Base-by-base conservation (phyloP, 2,797 vertebrate species). In the Hemitrygon akajei region DNA sequence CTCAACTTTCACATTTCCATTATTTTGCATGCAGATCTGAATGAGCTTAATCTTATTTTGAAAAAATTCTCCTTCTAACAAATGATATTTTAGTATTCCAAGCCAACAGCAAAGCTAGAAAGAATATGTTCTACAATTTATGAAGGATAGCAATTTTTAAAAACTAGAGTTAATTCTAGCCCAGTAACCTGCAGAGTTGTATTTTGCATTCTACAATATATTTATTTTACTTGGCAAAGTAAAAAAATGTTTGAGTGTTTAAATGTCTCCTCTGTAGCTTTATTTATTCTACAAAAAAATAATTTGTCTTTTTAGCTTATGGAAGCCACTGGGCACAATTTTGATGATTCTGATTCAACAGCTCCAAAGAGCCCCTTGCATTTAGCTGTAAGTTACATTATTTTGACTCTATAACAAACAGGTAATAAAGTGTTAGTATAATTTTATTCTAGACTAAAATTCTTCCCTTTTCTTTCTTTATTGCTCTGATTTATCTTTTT, bases 351-450 rank as follows among this genome's bases (percentile, higher is more conserved):
- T 0, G 97, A 98, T 81, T 96, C 97, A 63, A 94, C 77, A 95
- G 96, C 96, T 93, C 96, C 97, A 22, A 97, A 97, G 96, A 99
- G 98, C 95, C 99, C 99, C 0, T 97, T 99, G 94, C 98, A 99
- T 95, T 97, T 99, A 94, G 99, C 99, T 93, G 99, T 99, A 96
- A 98, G 98, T 97, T 40, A 12, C 47, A 69, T 66, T 75, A 82
- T 56, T 69, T 34, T 93, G 60, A 30, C 69, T 82, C 6, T 93
- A 30, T 93, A 25, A n/a, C n/a, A n/a, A n/a, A 37, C 73, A 86
- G 20, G 81, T 27, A 80, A 66, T 4, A 30, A 66, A 37, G 37
- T 63, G 7, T 47, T 47, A 63, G 34, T 60, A 84, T 66, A 66
- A 87, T 75, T 27, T 92, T 92, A 27, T 37, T 30, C 37, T 63